Percentiles rank a stretch among this genome's conserved stretches.
Evolutionary conservation across 1,140 invertebrate genomes (phyloP).

Genomic region (Drosophila athabasca): DNA sequence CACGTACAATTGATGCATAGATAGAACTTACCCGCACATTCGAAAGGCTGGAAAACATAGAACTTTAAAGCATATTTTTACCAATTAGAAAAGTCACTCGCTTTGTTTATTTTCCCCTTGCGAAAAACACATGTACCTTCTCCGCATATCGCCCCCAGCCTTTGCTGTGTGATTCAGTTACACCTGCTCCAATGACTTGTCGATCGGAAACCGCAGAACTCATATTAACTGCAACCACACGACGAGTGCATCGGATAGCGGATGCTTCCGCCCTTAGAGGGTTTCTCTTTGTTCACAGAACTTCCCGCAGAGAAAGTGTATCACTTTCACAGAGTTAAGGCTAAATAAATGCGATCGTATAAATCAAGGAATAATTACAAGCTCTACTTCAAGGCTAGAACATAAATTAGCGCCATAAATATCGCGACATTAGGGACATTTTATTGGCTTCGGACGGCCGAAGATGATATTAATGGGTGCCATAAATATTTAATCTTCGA

Average conservation of each 20-base stretch:
- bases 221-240: constrained; percentile 10
- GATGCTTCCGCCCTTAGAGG: constrained; percentile 51
- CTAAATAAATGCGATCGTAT: constrained; percentile 19
- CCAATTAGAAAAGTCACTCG: too few species aligned
- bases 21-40: too few species aligned
- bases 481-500: constrained; percentile 49
- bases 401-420: constrained; percentile 68
- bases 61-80: too few species aligned
- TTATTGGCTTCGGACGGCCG: constrained; percentile 59
- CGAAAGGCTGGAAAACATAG: too few species aligned
- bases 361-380: constrained; percentile 35
- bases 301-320: constrained; percentile 1
- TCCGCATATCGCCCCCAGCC: constrained; percentile 1
- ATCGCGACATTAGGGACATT: constrained; percentile 59
- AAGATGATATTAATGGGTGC: constrained; percentile 40
- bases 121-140: neutral
- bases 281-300: constrained; percentile 32
- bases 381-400: constrained; percentile 32
- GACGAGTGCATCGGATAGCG: constrained; percentile 36
- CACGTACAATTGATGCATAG: too few species aligned
- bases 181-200: constrained; percentile 64
- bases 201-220: constrained; percentile 57
- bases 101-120: neutral
- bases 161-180: constrained; percentile 28
- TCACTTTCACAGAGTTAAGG: constrained; percentile 2